Evolutionary conservation across 2,888 invertebrate species (phyloP).

Genomic region (Tetragonula carbonaria): DNA sequence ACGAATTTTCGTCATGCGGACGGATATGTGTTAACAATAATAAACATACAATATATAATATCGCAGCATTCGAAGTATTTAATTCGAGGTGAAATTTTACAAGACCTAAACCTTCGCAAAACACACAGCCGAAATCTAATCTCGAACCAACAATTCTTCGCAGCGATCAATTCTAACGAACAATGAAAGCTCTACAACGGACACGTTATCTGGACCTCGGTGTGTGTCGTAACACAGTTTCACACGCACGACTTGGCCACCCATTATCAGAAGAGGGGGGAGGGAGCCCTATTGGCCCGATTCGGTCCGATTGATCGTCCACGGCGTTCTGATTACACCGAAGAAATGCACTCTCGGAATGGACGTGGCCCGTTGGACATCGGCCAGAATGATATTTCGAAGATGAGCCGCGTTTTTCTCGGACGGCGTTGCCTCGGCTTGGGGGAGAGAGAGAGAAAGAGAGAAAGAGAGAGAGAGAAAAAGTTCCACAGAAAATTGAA

Average conservation of each 20-base stretch:
- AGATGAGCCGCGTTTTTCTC: conserved; percentile 45
- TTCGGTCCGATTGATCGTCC: conserved; percentile 49
- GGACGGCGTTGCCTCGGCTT: not conserved
- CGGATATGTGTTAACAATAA: too few relatives aligned
- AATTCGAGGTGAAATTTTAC: too few relatives aligned
- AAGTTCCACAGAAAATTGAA: conserved; percentile 47
- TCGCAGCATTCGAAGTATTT: too few relatives aligned
- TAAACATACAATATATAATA: too few relatives aligned
- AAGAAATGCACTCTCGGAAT: conserved; percentile 42
- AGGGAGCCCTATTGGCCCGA: conserved; percentile 24
- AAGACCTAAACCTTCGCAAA: too few relatives aligned
- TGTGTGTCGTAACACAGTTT: not conserved
- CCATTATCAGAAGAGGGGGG: not conserved
- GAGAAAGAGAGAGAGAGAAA: not conserved
- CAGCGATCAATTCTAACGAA: not conserved
- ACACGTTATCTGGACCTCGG: not conserved
- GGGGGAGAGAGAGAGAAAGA: too few relatives aligned
- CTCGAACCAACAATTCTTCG: too few relatives aligned
- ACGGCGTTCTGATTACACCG: conserved; percentile 45
- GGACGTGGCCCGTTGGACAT: conserved; percentile 51
- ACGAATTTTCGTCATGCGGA: too few relatives aligned
- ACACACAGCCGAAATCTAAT: too few relatives aligned
- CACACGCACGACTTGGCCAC: conserved; percentile 44
- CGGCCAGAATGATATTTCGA: conserved; percentile 67
- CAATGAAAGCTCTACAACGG: not conserved